Conservation (phyloP, 2,113 vertebrate genomes). For the Lepus timidus region DNA sequence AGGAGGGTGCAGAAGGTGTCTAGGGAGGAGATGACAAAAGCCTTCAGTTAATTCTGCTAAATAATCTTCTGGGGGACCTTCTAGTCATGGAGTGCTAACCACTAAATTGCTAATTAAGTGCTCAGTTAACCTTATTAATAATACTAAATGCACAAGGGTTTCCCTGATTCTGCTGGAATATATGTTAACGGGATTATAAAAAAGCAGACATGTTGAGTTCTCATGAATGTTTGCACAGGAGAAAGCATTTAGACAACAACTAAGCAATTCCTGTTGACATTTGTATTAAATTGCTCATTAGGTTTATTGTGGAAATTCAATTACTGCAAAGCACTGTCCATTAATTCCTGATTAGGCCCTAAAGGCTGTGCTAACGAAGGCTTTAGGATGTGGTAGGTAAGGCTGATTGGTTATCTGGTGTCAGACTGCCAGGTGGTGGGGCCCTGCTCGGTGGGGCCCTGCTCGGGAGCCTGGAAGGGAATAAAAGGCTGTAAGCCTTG, state of each 20-base stretch:
- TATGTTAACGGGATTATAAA: constrained; percentile 47
- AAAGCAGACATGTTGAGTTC: constrained; percentile 32
- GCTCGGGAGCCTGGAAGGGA: background rate
- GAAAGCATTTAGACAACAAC: constrained; percentile 78
- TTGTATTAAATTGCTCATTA: constrained; percentile 85
- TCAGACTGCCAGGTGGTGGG: constrained; percentile 5
- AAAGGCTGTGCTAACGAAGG: constrained; percentile 57
- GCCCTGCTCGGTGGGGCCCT: background rate
- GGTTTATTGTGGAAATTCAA: constrained; percentile 84
- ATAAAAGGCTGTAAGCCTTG: background rate
- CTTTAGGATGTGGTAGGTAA: background rate
- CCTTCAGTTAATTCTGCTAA: constrained; percentile 79
- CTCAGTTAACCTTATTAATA: constrained; percentile 84
- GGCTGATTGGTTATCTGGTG: constrained; percentile 42
- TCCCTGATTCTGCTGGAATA: constrained; percentile 65
- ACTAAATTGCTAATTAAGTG: constrained; percentile 83
- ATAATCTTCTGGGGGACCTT: constrained; percentile 76
- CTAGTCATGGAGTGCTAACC: constrained; percentile 73
- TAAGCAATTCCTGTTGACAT: constrained; percentile 78
- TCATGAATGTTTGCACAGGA: constrained; percentile 66
- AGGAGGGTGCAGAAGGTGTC: constrained; percentile 24
- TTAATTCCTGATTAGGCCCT: constrained; percentile 82
- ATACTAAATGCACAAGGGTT: constrained; percentile 63
- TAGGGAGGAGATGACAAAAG: constrained; percentile 65
- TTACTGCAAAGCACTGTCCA: constrained; percentile 75